Base-by-base conservation (phyloP, 2,113 vertebrate genomes). In the Dascyllus trimaculatus region DNA sequence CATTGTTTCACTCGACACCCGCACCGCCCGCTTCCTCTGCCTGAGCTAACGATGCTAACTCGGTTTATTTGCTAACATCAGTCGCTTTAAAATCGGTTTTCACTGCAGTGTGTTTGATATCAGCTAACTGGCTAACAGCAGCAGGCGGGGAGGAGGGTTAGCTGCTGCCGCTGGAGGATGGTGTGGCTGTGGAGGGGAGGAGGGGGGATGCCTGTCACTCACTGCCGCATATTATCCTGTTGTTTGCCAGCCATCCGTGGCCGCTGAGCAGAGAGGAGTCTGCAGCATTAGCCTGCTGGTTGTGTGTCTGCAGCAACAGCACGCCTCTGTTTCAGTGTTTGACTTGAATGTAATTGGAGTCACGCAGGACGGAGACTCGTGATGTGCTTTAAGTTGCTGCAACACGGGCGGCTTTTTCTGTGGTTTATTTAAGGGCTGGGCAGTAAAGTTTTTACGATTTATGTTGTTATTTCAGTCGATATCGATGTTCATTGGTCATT, bases 321-420 rank as follows among this genome's bases (percentile, higher is more conserved):
- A 69, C 32, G 59, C 26, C 43, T 82, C 43, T 71, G 26, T 19
- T 53, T 71, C 53, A 60, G 19, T 56, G 24, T 75, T 65, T 56
- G 53, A 64, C 48, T 76, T 75, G 15, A 68, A 70, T 88, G 64
- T 85, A 85, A 93, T 92, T 74, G 29, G 66, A 90, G 83, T 92
- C 91, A 85, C 43, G 82, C 77, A 71, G 78, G 54, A 81, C 72
- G 84, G 63, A 81, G 80, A 71, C 93, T 88, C 82, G 83, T 93
- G 92, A 89, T 91, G 54, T 62, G 52, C 26, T 80, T 80, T 72
- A 61, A 63, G 29, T 62, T 53, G 32, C 49, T 62, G 18, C 35
- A 56, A 77, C 61, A 81, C 24, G 77, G 38, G 43, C 43, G 17
- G 19, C 48, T 22, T 56, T 29, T 66, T 45, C 14, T 15, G 48